These are phyloP conservation scores for Chymomyza fuscimana DNA, from an alignment of 2,888 invertebrate genomes.

Conservation along the genomic window DNA sequence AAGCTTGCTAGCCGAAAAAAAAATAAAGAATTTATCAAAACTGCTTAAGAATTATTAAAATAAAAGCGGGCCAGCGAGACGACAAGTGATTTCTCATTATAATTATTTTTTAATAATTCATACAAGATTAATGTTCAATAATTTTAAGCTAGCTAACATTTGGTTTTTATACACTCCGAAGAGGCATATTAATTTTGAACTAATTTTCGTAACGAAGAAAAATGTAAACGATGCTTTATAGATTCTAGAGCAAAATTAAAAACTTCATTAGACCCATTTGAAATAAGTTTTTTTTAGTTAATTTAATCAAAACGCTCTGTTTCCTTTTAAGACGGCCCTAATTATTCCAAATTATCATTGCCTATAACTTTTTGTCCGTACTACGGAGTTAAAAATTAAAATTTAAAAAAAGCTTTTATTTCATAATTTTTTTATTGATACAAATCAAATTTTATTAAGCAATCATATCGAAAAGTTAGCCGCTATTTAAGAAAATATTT, in stretches of 20 bases:
- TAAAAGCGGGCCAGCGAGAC: slow-evolving; percentile 4
- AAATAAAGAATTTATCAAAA: slow-evolving; percentile 16
- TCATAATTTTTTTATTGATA: too few species aligned
- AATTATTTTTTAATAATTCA: slow-evolving; percentile 71
- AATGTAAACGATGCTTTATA: background rate
- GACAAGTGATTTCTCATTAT: slow-evolving; percentile 64
- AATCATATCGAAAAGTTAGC: too few species aligned
- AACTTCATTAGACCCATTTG: too few species aligned
- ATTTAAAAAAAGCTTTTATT: too few species aligned
- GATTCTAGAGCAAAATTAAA: too few species aligned
- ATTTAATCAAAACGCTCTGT: too few species aligned
- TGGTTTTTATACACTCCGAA: slow-evolving; percentile 25
- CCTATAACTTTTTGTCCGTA: too few species aligned
- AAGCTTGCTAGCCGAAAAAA: slow-evolving; percentile 17
- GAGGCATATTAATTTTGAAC: background rate
- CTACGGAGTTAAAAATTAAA: too few species aligned
- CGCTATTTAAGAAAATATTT: too few species aligned
- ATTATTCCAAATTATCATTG: too few species aligned
- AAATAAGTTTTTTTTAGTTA: background rate
- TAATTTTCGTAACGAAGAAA: background rate
- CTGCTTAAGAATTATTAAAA: slow-evolving; percentile 6
- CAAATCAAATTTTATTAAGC: too few species aligned
- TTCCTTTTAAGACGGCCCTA: too few species aligned
- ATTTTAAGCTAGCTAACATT: slow-evolving; percentile 54
- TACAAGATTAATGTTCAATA: slow-evolving; percentile 68